Conservation (phyloP, 2,797 vertebrate genomes). For the Sebastolobus altivelis region DNA sequence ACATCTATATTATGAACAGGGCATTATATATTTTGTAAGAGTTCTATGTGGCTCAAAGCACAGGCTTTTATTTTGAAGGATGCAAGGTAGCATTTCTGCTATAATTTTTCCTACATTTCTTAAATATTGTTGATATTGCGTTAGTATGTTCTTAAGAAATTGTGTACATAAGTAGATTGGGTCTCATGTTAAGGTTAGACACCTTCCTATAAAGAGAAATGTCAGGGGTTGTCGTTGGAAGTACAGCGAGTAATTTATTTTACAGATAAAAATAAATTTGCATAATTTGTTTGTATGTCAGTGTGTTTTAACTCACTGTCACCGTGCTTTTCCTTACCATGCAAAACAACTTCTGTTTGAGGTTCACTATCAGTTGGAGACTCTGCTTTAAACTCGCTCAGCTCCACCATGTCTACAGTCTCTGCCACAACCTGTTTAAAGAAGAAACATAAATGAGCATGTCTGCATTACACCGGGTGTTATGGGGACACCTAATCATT, state of each 20-base stretch:
- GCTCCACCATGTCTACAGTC: constrained; percentile 22
- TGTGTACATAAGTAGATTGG: too few species aligned
- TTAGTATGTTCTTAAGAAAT: too few species aligned
- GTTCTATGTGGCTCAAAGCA: too few species aligned
- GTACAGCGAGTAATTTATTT: too few species aligned
- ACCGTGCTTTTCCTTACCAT: constrained; percentile 39
- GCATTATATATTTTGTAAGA: too few species aligned
- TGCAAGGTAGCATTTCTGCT: too few species aligned
- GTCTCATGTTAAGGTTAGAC: too few species aligned
- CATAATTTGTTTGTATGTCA: not conserved
- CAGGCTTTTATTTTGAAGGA: too few species aligned
- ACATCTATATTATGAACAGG: not conserved
- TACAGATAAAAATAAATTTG: not conserved
- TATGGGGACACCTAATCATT: not conserved
- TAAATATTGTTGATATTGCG: too few species aligned
- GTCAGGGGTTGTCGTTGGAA: too few species aligned
- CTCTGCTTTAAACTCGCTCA: constrained; percentile 5
- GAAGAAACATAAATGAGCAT: not conserved
- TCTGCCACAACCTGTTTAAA: constrained; percentile 47
- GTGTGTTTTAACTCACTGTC: not conserved
- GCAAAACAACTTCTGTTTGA: constrained; percentile 33
- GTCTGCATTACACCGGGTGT: not conserved
- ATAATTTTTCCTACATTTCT: too few species aligned
- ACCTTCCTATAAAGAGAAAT: too few species aligned
- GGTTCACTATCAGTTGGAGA: not conserved